A percentile compares a stretch with the other conserved stretches of the same genome.
phyloP scores from a whole-genome alignment of 1,140 invertebrate genomes.

The Wiebesia pumilae region DNA sequence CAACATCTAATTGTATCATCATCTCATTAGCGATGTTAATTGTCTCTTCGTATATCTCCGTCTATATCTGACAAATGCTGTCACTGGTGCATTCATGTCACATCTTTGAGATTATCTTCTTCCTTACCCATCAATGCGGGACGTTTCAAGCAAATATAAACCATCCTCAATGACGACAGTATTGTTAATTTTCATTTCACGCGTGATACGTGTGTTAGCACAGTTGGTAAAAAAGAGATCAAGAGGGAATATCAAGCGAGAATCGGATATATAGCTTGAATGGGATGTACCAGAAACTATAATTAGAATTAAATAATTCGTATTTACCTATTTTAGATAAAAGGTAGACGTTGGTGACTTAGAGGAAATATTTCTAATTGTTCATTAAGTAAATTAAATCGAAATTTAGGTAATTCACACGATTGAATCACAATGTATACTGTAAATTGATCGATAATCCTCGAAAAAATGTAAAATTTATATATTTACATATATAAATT shows the following conservation, averaged over 20 bases:
- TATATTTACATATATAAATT: too few species aligned
- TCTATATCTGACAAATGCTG: background rate
- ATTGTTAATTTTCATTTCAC: conserved; percentile 46
- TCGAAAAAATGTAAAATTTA: too few species aligned
- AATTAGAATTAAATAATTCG: conserved; percentile 31
- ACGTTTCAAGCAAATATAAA: background rate
- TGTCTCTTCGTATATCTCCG: conserved; percentile 30
- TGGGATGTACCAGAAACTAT: background rate
- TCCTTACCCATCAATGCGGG: background rate
- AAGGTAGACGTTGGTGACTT: background rate
- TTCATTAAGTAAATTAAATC: too few species aligned
- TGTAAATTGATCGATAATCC: too few species aligned
- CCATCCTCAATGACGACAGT: background rate
- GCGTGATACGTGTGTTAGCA: conserved; percentile 32
- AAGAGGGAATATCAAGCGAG: too few species aligned
- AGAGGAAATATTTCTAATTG: too few species aligned
- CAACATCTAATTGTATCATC: conserved; percentile 27
- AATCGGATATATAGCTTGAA: background rate
- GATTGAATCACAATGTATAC: too few species aligned
- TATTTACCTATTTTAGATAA: background rate
- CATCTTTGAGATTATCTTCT: background rate
- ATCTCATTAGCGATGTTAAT: conserved; percentile 51
- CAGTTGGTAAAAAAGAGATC: background rate
- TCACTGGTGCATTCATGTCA: background rate
- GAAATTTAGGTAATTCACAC: too few species aligned